phyloP scores from a whole-genome alignment of 2,888 invertebrate genomes.

The Osedax frankpressi region DNA sequence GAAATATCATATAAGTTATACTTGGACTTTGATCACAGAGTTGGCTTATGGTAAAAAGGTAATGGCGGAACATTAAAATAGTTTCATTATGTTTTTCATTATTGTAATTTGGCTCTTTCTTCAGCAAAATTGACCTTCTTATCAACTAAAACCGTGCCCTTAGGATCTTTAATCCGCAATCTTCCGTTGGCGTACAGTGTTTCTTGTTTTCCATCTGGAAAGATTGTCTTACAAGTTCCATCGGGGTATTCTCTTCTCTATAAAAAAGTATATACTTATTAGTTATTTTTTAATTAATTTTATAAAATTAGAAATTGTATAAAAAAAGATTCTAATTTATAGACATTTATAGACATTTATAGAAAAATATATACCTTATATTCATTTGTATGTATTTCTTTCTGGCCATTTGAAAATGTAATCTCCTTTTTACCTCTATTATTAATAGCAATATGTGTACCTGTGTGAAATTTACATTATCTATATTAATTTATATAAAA shows the following conservation, averaged over 20 bases:
- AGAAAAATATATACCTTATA: conserved; percentile 57
- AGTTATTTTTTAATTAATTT: not conserved
- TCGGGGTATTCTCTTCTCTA: conserved; percentile 80
- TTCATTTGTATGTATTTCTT: conserved; percentile 69
- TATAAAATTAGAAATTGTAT: no score
- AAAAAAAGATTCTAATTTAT: no score
- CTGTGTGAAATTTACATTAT: not conserved
- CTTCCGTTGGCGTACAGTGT: conserved; percentile 80
- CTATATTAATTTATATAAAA: no score
- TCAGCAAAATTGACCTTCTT: conserved; percentile 8
- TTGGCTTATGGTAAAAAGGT: no score
- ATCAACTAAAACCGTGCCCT: conserved; percentile 71
- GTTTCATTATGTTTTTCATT: no score
- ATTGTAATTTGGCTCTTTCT: not conserved
- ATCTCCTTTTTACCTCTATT: conserved; percentile 61
- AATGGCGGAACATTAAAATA: no score
- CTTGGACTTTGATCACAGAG: no score
- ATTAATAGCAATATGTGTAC: conserved; percentile 40
- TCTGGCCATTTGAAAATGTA: conserved; percentile 70
- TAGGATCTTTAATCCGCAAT: conserved; percentile 69
- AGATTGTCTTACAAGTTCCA: conserved; percentile 76
- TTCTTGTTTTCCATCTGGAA: conserved; percentile 75
- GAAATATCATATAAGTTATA: no score
- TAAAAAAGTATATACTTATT: not conserved
- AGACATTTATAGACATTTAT: not conserved